Conservation (phyloP, 2,113 vertebrate genomes). For the Spea bombifrons region DNA sequence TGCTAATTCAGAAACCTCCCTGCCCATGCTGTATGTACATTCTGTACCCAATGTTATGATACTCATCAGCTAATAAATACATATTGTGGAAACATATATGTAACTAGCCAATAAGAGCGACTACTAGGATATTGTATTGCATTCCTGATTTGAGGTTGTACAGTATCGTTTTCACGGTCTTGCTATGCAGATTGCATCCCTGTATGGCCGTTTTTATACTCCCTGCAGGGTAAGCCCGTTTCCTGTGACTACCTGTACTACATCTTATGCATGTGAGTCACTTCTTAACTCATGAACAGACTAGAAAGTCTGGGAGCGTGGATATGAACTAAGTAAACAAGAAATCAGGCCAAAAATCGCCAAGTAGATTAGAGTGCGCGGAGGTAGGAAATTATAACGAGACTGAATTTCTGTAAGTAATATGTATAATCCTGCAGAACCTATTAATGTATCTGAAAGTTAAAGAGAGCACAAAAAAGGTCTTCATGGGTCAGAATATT, state of each 20-base stretch:
- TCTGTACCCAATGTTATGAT: no score
- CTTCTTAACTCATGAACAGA: conserved; percentile 9
- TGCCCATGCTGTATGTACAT: no score
- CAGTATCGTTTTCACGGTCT: no score
- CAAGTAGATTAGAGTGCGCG: neutral
- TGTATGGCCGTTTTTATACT: neutral
- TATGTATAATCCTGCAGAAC: neutral
- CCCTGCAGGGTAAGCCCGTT: neutral
- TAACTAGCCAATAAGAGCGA: no score
- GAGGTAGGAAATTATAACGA: neutral
- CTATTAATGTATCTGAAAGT: neutral
- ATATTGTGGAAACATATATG: no score
- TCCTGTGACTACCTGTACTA: conserved; percentile 8
- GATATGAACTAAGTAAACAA: conserved; percentile 23
- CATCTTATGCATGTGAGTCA: conserved; percentile 10
- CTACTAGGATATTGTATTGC: no score
- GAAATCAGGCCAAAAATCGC: conserved; percentile 37
- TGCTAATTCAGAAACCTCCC: no score
- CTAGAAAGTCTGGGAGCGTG: conserved; percentile 28
- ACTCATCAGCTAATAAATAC: no score
- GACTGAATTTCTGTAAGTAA: neutral
- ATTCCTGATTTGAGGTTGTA: no score
- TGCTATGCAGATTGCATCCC: no score
- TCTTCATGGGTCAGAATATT: no score
- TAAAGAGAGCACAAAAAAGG: no score